Conservation (phyloP, 2,888 invertebrate genomes). For the Mechanitis messenoides region DNA sequence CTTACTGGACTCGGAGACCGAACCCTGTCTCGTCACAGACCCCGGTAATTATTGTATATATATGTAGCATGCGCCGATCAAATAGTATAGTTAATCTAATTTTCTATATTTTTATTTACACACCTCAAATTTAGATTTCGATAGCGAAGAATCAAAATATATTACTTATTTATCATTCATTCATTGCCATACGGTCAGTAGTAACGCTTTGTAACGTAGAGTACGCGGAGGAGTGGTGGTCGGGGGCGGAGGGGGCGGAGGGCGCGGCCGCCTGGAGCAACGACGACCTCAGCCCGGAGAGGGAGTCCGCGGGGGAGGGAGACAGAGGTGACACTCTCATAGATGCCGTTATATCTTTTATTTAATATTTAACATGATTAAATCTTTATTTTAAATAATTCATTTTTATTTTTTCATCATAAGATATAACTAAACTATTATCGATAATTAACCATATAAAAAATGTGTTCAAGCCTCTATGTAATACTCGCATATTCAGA, state of each 20-base stretch:
- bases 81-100: too few relatives aligned
- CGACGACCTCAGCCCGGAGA: constrained; percentile 66
- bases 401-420: too few relatives aligned
- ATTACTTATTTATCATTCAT: constrained; percentile 6
- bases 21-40: constrained; percentile 88
- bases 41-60: constrained; percentile 62
- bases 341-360: too few relatives aligned
- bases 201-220: constrained; percentile 37
- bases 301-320: constrained; percentile 58
- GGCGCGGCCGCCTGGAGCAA: constrained; percentile 68
- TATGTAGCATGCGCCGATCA: too few relatives aligned
- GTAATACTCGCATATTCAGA: constrained; percentile 4
- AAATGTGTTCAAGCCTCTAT: not conserved
- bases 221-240: constrained; percentile 69
- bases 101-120: too few relatives aligned
- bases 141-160: too few relatives aligned
- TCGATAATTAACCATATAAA: not conserved
- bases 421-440: too few relatives aligned
- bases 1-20: constrained; percentile 88
- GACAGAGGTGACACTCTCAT: constrained; percentile 45
- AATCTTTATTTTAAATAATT: too few relatives aligned
- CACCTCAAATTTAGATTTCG: not conserved
- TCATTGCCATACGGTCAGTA: not conserved
- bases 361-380: too few relatives aligned
- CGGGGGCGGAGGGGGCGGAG: constrained; percentile 64